Evolutionary conservation across 2,888 invertebrate species (phyloP).

Genomic region (Abrostola triplasia): DNA sequence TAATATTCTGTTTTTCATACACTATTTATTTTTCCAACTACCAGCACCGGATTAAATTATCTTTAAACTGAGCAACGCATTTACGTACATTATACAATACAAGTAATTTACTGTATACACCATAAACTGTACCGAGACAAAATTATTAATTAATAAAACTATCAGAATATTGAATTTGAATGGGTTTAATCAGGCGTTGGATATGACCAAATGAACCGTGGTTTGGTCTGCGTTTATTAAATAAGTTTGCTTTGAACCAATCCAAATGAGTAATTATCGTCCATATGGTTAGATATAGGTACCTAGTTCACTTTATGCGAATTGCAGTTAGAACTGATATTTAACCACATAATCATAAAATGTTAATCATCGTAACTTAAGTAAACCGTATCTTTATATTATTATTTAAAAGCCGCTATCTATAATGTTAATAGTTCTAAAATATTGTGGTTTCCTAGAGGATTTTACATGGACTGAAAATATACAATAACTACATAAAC

Average conservation of each 20-base stretch:
- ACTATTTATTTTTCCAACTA: too few relatives aligned
- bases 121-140: constrained; percentile 46
- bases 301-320: constrained; percentile 28
- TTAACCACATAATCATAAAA: not conserved
- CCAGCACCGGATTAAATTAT: too few relatives aligned
- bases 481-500: too few relatives aligned
- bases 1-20: too few relatives aligned
- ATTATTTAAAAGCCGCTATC: too few relatives aligned
- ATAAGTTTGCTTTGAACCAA: constrained; percentile 62
- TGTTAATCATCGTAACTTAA: too few relatives aligned
- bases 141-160: constrained; percentile 55
- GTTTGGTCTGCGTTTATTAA: constrained; percentile 56
- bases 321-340: constrained; percentile 26
- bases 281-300: constrained; percentile 33
- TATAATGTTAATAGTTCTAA: too few relatives aligned
- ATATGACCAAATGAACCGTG: constrained; percentile 64
- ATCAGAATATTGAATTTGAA: constrained; percentile 53
- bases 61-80: too few relatives aligned
- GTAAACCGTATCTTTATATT: too few relatives aligned
- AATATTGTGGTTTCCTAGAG: too few relatives aligned
- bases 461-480: too few relatives aligned
- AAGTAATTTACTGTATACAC: constrained; percentile 23
- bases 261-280: constrained; percentile 59
- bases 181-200: constrained; percentile 61
- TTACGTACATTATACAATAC: too few relatives aligned